Evolutionary conservation across 2,888 invertebrate species (phyloP), one percentile per base, ranked within the genome.

Genomic region (Agriopis marginaria): DNA sequence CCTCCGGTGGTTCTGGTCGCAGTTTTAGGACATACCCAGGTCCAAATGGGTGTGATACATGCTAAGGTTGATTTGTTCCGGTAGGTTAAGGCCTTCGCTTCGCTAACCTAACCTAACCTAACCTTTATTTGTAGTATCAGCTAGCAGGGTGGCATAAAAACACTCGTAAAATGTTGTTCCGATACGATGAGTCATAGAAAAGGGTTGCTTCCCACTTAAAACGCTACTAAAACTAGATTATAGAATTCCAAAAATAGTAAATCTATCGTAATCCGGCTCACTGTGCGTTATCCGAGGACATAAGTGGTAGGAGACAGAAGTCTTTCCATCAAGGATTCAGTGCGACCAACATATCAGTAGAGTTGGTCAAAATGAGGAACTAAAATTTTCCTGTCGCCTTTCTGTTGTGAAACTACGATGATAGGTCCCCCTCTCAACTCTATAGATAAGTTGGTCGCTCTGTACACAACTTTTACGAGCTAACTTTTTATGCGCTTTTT

Each of bases 231-330:
- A 70, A 72, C 68, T 75, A 74, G 74, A 75, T 74, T 74, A 73
- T 58, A 67, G 12, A 74, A 74, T 74, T 71, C 75, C 70, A 42
- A 67, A 73, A 73, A 71, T 71, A 74, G 77, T 77, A 75, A 75
- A 74, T 75, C 69, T 68, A 63, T 69, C 59, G 65, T 75, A 77
- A 77, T 75, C 70, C 72, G 50, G 60, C 66, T 65, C 70, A 63
- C 66, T 59, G 70, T 66, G 63, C 60, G 73, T 90, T 91, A 89
- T 89, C 87, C 75, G 51, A 39, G 14, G 47, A 55, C 53, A 62
- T 76, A 75, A 76, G 70, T 69, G 68, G 79, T 77, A 78, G 81
- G 86, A 82, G 85, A 89, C 92, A 82, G 93, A 88, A 91, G 91
- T 91, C 88, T 76, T 78, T 82, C 83, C 83, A 85, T 86, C 85